Conservation (phyloP, 2,888 invertebrate genomes). For the Tromatobia lineatoria region DNA sequence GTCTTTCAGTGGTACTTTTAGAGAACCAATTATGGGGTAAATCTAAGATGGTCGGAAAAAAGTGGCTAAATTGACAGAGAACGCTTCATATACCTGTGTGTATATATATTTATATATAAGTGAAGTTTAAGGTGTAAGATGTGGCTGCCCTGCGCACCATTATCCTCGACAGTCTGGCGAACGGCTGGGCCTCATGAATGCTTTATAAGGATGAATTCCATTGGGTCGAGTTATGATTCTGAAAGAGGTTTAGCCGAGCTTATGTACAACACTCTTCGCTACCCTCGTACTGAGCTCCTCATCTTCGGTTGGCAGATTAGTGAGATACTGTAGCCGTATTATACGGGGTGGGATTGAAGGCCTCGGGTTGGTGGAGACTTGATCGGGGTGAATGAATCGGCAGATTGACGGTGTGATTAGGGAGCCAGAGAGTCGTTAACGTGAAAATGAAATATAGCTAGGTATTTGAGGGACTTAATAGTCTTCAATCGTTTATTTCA, state of each 20-base stretch:
- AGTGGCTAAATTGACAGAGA: too few relatives aligned
- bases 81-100: too few relatives aligned
- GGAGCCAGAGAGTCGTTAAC: slow-evolving; percentile 6
- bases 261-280: not conserved
- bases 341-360: too few relatives aligned
- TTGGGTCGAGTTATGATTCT: slow-evolving; percentile 66
- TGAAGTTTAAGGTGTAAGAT: not conserved
- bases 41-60: too few relatives aligned
- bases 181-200: slow-evolving; percentile 68
- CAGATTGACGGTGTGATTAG: slow-evolving; percentile 36
- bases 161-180: slow-evolving; percentile 64
- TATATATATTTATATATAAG: not conserved
- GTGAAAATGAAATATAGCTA: slow-evolving; percentile 32
- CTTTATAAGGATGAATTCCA: slow-evolving; percentile 70
- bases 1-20: too few relatives aligned
- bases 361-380: slow-evolving; percentile 24
- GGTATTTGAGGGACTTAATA: slow-evolving; percentile 9
- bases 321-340: not conserved
- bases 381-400: slow-evolving; percentile 32
- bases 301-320: slow-evolving; percentile 1
- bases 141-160: slow-evolving; percentile 54
- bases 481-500: too few relatives aligned
- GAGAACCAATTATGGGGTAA: too few relatives aligned
- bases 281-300: not conserved
- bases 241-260: slow-evolving; percentile 52